A percentile compares a stretch with the other conserved stretches of the same genome.
phyloP scores from a whole-genome alignment of 2,888 invertebrate species.

The Yponomeuta sedellus region DNA sequence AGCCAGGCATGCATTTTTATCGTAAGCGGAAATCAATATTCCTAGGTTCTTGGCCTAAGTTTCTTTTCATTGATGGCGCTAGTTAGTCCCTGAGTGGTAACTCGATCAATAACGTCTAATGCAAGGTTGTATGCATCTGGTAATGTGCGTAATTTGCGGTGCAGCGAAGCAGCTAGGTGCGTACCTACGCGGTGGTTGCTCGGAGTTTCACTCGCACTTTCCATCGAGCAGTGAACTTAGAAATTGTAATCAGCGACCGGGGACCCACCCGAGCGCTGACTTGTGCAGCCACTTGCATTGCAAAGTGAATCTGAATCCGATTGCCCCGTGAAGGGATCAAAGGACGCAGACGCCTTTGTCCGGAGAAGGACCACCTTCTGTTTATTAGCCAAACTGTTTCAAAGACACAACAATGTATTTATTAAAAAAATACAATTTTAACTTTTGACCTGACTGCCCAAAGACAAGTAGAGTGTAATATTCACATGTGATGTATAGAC shows the following conservation, averaged over 20 bases:
- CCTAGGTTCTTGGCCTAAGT: no score
- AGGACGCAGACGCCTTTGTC: not conserved
- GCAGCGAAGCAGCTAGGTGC: constrained; percentile 6
- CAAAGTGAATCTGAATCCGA: constrained; percentile 10
- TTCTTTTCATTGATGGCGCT: no score
- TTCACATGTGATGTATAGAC: not conserved
- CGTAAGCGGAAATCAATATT: no score
- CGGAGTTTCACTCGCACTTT: constrained; percentile 32
- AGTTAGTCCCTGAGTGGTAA: not conserved
- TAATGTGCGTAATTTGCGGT: constrained; percentile 14
- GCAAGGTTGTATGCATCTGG: constrained; percentile 3
- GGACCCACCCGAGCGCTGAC: constrained; percentile 11
- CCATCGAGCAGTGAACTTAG: constrained; percentile 21
- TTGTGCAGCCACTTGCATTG: constrained; percentile 14
- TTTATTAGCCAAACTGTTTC: no score
- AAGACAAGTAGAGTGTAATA: no score
- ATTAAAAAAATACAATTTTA: no score
- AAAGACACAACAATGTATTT: no score
- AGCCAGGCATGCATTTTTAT: no score
- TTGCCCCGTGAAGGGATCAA: not conserved
- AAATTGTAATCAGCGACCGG: constrained; percentile 18
- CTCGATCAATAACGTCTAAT: constrained; percentile 1
- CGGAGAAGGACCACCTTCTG: not conserved
- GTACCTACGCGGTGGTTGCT: not conserved
- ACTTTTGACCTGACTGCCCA: no score